Percentiles rank a stretch among this genome's conserved stretches.
These are phyloP conservation scores for Bubalus kerabau DNA, from an alignment of 2,113 vertebrate genomes.

Conservation along the genomic window DNA sequence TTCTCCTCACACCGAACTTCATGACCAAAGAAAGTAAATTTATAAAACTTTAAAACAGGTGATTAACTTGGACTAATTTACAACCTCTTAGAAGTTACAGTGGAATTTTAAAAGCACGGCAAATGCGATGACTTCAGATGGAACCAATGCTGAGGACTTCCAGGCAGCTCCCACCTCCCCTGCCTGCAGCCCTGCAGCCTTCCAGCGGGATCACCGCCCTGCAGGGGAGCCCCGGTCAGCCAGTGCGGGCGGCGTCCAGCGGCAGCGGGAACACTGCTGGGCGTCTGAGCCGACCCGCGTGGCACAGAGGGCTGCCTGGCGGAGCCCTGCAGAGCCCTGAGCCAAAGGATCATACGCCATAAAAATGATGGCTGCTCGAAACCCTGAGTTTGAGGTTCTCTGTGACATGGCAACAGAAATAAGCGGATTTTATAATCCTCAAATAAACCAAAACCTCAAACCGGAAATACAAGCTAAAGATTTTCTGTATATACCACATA, in stretches of 20 bases:
- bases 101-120: background rate
- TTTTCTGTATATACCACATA: background rate
- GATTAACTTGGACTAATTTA: background rate
- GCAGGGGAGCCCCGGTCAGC: background rate
- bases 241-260: background rate
- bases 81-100: background rate
- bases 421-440: background rate
- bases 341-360: no score
- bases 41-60: background rate
- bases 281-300: background rate
- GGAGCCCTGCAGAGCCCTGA: background rate
- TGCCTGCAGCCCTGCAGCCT: background rate
- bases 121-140: background rate
- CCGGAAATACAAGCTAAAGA: background rate
- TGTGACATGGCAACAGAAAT: background rate
- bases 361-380: background rate
- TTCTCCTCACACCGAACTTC: background rate
- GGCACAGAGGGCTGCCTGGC: background rate
- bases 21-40: background rate
- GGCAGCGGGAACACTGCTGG: background rate
- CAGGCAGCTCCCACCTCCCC: background rate
- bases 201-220: background rate
- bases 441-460: background rate
- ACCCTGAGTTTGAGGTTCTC: background rate
- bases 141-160: background rate